These are phyloP conservation scores for Triops cancriformis DNA, from an alignment of 1,140 invertebrate species.

Conservation along the genomic window DNA sequence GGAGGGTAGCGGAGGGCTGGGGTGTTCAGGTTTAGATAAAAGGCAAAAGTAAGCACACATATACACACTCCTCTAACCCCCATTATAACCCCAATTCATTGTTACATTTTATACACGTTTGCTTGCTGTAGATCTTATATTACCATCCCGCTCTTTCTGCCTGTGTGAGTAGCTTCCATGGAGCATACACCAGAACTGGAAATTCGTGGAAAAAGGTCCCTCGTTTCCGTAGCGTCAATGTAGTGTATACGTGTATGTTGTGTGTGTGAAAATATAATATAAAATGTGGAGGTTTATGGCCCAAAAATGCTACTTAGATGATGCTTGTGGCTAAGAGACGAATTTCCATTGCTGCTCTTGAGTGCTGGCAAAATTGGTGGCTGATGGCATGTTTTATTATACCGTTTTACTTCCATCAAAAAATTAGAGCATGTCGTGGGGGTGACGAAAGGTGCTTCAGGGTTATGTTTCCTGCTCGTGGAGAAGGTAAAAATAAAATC, in stretches of 20 bases:
- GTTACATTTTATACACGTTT: not conserved
- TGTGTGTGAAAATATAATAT: not conserved
- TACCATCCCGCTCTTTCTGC: not conserved
- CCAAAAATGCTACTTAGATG: not conserved
- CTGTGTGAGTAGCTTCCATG: no score
- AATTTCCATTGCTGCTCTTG: not conserved
- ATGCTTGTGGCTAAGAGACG: not conserved
- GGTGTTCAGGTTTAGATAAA: not conserved
- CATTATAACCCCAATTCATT: not conserved
- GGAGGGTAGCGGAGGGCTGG: not conserved
- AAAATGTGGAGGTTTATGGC: not conserved
- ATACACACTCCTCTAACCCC: not conserved
- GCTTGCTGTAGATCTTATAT: not conserved
- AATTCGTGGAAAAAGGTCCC: not conserved
- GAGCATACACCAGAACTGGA: not conserved
- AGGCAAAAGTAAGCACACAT: conserved; percentile 6
- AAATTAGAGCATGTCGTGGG: conserved; percentile 1
- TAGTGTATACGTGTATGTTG: not conserved
- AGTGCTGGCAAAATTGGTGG: conserved; percentile 5
- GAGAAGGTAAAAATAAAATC: not conserved
- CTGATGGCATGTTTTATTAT: conserved; percentile 1
- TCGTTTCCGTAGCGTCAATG: not conserved
- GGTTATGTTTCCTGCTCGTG: not conserved
- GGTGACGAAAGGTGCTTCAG: not conserved
- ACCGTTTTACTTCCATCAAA: conserved; percentile 2